Evolutionary conservation across 2,888 invertebrate species (phyloP), one percentile per base, ranked within the genome.

Genomic region (Euphydryas editha): DNA sequence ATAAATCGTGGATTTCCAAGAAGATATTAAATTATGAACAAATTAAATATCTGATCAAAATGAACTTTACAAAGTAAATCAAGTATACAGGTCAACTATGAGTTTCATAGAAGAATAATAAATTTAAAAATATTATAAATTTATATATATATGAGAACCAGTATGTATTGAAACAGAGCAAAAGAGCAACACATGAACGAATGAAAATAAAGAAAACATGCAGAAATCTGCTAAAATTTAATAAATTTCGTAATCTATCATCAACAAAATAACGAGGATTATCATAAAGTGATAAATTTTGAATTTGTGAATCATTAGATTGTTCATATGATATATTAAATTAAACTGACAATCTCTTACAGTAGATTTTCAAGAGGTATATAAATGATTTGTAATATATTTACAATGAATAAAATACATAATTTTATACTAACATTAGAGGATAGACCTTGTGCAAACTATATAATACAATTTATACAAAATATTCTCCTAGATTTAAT

Each of bases 381-480:
- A 18, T 42, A 51, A 30, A 42, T 51, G 37, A 54, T 44, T 44
- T 44, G n/a, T 39, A 17, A n/a, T 51, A 51, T 42, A 17, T 13
- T 7, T 17, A 20, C 24, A 24, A 15, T 5, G 42, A 21, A 39
- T n/a, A 42, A 51, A 24, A 7, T 24, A 24, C 13, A 11, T 21
- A 30, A 8, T 20, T 15, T 59, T 47, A 46, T 18, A 47, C n/a
- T 3, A 39, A n/a, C 42, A n/a, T n/a, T 36, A 24, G 17, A 20
- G 15, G 42, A 62, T 10, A 20, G 44, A n/a, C 44, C n/a, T 15
- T 47, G 13, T 30, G 42, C 15, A 44, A 44, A n/a, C n/a, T 44
- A 2, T n/a, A 44, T 54, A 44, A 44, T 30, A 20, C 20, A 64
- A 58, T 58, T 49, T 59, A 51, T 51, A 49, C n/a, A 44, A 21